A percentile compares a stretch with the other conserved stretches of the same genome.
These are phyloP conservation scores for Coluber constrictor DNA, from an alignment of 2,797 vertebrate genomes.

Conservation along the genomic window DNA sequence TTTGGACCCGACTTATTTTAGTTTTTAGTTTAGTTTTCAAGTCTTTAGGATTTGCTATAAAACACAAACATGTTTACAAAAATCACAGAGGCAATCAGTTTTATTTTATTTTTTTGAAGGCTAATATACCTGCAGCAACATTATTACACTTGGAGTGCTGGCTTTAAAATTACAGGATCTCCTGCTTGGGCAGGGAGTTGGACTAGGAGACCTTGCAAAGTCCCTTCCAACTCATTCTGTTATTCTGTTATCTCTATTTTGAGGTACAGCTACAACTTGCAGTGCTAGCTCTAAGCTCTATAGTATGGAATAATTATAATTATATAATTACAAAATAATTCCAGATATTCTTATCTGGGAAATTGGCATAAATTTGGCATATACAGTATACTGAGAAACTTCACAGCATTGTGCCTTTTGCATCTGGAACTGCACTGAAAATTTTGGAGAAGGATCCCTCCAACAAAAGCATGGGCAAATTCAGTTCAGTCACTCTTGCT, in stretches of 20 bases:
- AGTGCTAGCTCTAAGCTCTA: not conserved
- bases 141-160: not conserved
- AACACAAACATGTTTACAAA: not conserved
- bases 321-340: too few relatives aligned
- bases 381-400: not conserved
- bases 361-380: too few relatives aligned
- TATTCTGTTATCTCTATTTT: not conserved
- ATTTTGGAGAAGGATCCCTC: not conserved
- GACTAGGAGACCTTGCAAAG: too few relatives aligned
- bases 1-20: not conserved
- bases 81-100: not conserved
- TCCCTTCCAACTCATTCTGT: too few relatives aligned
- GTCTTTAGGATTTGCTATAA: not conserved
- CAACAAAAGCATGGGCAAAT: not conserved
- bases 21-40: not conserved
- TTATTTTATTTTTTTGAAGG: not conserved
- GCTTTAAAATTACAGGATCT: not conserved
- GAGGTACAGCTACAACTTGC: not conserved
- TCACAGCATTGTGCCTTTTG: constrained; percentile 23
- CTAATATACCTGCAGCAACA: not conserved
- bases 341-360: not conserved
- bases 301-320: not conserved
- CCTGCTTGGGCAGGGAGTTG: too few relatives aligned
- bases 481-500: not conserved
- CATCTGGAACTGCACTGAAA: constrained; percentile 7